These are phyloP conservation scores for Tigriopus californicus DNA, from an alignment of 2,888 invertebrate species.

Conservation along the genomic window DNA sequence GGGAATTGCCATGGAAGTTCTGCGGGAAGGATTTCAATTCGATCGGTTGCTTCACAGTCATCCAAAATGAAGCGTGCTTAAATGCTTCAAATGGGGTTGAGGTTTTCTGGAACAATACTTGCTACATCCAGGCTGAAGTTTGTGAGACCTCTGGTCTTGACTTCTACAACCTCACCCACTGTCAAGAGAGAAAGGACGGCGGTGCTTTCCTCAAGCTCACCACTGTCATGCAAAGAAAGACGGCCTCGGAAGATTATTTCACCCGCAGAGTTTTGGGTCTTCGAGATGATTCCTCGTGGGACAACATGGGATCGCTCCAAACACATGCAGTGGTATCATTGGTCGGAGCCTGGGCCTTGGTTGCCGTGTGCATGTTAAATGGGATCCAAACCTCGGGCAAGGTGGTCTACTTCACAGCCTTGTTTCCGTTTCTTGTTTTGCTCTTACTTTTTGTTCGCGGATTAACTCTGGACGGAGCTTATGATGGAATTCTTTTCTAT, in stretches of 20 bases:
- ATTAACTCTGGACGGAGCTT: constrained; percentile 55
- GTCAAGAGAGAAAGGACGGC: neutral
- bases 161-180: neutral
- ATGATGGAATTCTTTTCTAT: constrained; percentile 55
- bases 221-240: neutral
- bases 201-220: neutral
- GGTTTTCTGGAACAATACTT: neutral
- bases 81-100: neutral
- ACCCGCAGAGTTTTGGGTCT: neutral
- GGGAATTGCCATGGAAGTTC: constrained; percentile 44
- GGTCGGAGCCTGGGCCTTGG: constrained; percentile 47
- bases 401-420: constrained; percentile 55
- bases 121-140: neutral
- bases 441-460: constrained; percentile 57
- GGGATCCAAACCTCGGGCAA: constrained; percentile 62
- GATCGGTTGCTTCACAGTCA: constrained; percentile 19
- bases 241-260: constrained; percentile 43
- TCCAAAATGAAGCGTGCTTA: neutral
- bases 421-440: constrained; percentile 53
- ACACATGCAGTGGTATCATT: neutral
- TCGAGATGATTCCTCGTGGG: constrained; percentile 11
- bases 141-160: neutral
- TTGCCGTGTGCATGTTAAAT: constrained; percentile 55
- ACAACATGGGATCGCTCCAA: constrained; percentile 24
- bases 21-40: constrained; percentile 52